phyloP scores from a whole-genome alignment of 1,140 invertebrate genomes.

The Drosophila repleta region DNA sequence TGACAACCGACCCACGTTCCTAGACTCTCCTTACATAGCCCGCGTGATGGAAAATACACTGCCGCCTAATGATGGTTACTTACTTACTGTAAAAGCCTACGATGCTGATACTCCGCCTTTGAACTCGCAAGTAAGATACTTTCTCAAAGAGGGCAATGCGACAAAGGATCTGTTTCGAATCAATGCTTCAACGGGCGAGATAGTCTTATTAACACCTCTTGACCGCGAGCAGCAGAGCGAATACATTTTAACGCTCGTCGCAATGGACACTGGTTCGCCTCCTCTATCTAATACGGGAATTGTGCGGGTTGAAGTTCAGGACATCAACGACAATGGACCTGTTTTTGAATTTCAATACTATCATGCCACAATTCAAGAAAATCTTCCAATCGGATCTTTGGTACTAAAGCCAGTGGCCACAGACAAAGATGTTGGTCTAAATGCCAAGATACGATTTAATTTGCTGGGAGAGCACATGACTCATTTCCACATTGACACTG shows the following conservation, averaged over 20 bases:
- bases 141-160: conserved; percentile 95
- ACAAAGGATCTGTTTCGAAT: conserved; percentile 90
- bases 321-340: conserved; percentile 96
- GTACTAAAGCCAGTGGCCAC: conserved; percentile 90
- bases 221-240: conserved; percentile 93
- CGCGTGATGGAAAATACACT: conserved; percentile 96
- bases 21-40: conserved; percentile 95
- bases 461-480: conserved; percentile 91
- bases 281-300: conserved; percentile 94
- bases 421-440: conserved; percentile 92
- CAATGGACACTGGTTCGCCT: conserved; percentile 96
- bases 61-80: conserved; percentile 90
- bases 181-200: conserved; percentile 94
- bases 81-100: conserved; percentile 92
- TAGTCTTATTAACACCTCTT: conserved; percentile 91
- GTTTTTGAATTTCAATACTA: conserved; percentile 92
- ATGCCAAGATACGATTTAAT: conserved; percentile 93
- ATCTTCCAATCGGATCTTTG: conserved; percentile 88
- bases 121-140: conserved; percentile 95
- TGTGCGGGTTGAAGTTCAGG: conserved; percentile 94
- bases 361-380: conserved; percentile 90
- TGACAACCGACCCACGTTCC: conserved; percentile 96
- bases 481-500: conserved; percentile 89
- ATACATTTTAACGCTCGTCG: conserved; percentile 93
- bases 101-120: conserved; percentile 96